Evolutionary conservation across 1,140 invertebrate genomes (phyloP), one percentile per base, ranked within the genome.

Genomic region (Cotesia typhae): DNA sequence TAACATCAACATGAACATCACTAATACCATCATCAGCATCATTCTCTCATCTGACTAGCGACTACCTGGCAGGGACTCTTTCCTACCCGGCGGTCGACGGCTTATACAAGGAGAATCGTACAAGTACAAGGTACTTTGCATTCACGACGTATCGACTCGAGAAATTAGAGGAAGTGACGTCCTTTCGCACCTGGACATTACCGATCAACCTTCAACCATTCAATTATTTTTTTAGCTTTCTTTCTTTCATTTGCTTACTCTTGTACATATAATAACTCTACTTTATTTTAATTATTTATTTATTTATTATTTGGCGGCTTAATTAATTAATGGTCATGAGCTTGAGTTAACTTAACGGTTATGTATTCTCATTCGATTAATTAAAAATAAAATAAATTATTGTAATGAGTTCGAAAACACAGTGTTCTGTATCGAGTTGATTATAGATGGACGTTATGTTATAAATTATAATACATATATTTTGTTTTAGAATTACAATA

Each of bases 81-180:
- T 41, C 63, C 66, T 61, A 64, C 65, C 55, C 14, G 61, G 47
- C 52, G 69, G 69, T 57, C 53, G 55, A 66, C 38, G 55, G 70
- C 60, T 61, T 59, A 59, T 53, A 28, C 28, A 28, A 28, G 28
- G 28, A 28, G 74, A 77, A 77, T 77, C 65, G 28, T 28, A 28
- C 28, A 28, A 28, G 28, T 28, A 28, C 74, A 74, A 78, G 73
- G 61, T 77, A 74, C 76, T 80, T 80, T 80, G 79, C 79, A 81
- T 81, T 79, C 77, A 74, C 63, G 65, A 69, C 75, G 74, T 72
- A 77, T 79, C 66, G 57, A 70, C 68, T 41, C 17, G 67, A 17
- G 35, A 76, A 80, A 78, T 77, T 79, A 75, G 68, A 74, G 67
- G 72, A 76, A 79, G 70, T 78, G 60, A 63, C 65, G 72, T 63